Conservation (phyloP, 2,888 invertebrate species). For the Apeira syringaria region DNA sequence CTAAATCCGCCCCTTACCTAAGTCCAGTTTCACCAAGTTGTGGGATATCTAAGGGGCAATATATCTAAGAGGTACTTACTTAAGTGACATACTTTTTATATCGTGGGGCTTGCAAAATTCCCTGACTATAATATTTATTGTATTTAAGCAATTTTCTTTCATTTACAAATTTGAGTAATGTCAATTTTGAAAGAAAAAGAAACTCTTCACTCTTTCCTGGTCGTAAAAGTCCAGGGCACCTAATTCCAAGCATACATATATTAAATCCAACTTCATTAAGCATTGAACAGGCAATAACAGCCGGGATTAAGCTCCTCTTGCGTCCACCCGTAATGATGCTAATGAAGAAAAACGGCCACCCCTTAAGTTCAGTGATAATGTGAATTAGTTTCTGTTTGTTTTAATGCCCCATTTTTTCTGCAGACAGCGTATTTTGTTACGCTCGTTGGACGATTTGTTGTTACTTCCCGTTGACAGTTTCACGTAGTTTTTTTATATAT, state of each 20-base stretch:
- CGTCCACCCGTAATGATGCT: conserved; percentile 37
- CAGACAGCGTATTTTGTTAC: conserved; percentile 30
- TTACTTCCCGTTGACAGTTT: conserved; percentile 14
- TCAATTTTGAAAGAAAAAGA: no score
- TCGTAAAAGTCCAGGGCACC: conserved; percentile 29
- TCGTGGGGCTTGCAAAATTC: no score
- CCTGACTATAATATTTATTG: no score
- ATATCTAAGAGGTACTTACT: no score
- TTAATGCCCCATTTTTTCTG: conserved; percentile 38
- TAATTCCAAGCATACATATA: conserved; percentile 45
- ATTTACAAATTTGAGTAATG: no score
- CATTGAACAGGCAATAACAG: conserved; percentile 63
- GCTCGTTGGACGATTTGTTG: conserved; percentile 11
- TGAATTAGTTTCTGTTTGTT: conserved; percentile 43
- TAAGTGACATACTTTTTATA: no score
- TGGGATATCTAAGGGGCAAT: no score
- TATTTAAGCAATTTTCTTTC: no score
- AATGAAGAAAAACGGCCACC: conserved; percentile 48
- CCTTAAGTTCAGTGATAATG: conserved; percentile 42
- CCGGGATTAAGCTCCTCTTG: conserved; percentile 48
- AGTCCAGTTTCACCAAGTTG: no score
- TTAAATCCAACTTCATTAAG: conserved; percentile 62
- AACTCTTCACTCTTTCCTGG: conserved; percentile 4
- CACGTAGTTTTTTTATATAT: no score
- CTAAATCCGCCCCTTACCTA: no score